phyloP scores from a whole-genome alignment of 2,888 invertebrate genomes.

The Drosophila anomelani region DNA sequence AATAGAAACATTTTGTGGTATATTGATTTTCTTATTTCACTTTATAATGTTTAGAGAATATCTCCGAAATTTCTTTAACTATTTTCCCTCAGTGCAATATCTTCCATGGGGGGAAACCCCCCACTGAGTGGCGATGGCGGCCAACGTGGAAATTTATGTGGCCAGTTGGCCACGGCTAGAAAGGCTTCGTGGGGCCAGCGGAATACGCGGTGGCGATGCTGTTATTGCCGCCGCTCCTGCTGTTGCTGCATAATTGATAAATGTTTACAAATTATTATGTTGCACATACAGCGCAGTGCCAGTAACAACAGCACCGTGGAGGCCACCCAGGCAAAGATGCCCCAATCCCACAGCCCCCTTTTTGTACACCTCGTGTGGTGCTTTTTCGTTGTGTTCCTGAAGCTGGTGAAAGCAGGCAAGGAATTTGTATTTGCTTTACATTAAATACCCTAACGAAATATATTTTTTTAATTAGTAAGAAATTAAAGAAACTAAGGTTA shows the following conservation, averaged over 20 bases:
- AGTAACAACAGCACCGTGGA: slow-evolving; percentile 16
- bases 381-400: slow-evolving; percentile 10
- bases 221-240: slow-evolving; percentile 52
- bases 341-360: slow-evolving; percentile 8
- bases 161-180: slow-evolving; percentile 61
- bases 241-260: slow-evolving; percentile 80
- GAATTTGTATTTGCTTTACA: slow-evolving; percentile 7
- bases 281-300: slow-evolving; percentile 63
- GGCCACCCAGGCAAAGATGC: slow-evolving; percentile 68
- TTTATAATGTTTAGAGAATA: background rate
- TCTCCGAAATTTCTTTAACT: background rate
- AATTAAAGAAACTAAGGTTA: background rate
- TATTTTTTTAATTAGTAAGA: background rate
- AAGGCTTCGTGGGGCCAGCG: slow-evolving; percentile 9
- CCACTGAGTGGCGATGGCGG: slow-evolving; percentile 51
- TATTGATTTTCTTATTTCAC: background rate
- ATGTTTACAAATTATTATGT: slow-evolving; percentile 80
- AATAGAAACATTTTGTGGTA: background rate
- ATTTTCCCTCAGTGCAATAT: slow-evolving; percentile 10
- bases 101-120: slow-evolving; percentile 11
- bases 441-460: slow-evolving; percentile 1
- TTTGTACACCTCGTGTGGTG: slow-evolving; percentile 7
- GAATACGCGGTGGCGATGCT: slow-evolving; percentile 40
- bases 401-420: slow-evolving; percentile 51
- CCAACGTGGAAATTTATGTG: slow-evolving; percentile 74